Base-by-base conservation (phyloP, 2,797 vertebrate genomes). In the Xiphorhynchus erythropygius region DNA sequence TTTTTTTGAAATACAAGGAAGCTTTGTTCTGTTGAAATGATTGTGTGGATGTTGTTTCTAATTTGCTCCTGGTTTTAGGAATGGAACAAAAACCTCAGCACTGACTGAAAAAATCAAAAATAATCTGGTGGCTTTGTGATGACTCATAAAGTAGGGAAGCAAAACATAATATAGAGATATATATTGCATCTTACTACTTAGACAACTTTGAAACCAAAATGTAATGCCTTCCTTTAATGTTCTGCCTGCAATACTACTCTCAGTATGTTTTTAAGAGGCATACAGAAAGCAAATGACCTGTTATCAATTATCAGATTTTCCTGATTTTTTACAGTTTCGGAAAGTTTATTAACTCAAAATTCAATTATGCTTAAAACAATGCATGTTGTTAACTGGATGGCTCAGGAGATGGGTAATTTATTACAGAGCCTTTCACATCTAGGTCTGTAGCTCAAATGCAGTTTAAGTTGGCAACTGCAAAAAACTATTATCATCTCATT, bases 361-460 rank as follows among this genome's bases (percentile, higher is more conserved):
- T 62, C 71, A 90, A 35, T 89, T 77, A 21, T 28, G 9, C 52
- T 86, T 52, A 44, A 78, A 84, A 75, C 32, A 22, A 5, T 63
- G 47, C 49, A 7, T 53, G 56, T 64, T 70, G 60, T 94, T 86
- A 87, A 96, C 87, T 96, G 95, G 95, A 96, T 97, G 94, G 93
- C 91, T 96, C 94, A 96, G 94, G 92, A 95, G 94, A 93, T 96
- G 91, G 94, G 93, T 95, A 95, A 94, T 90, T 84, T 87, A 71
- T 87, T 90, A 91, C 92, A 96, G 92, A 97, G 93, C 95, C 92
- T 94, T 95, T 94, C 96, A 95, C 94, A 60, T 96, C 33, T 92
- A 85, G 64, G 75, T 84, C 71, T 89, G 71, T 71, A 90, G 74
- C 50, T 92, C 37, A 69, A 94, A 60, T 77, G 32, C 23, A 10